Conservation (phyloP, 1,140 invertebrate species). For the Macrostomum lignano region DNA sequence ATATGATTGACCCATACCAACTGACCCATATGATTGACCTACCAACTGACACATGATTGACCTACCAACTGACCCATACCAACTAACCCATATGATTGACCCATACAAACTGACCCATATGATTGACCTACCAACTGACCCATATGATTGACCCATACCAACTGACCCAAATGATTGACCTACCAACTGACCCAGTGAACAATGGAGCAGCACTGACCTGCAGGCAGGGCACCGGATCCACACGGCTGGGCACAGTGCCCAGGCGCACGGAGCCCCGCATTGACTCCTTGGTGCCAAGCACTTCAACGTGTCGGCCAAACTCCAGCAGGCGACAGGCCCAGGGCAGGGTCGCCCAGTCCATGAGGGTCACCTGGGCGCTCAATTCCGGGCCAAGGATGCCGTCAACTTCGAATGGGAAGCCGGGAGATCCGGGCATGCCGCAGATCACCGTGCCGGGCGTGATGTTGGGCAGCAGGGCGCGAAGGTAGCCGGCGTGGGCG, state of each 20-base stretch:
- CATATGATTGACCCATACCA: no score
- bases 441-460: conserved; percentile 9
- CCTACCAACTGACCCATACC: no score
- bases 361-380: conserved; percentile 8
- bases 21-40: no score
- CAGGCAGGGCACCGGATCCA: not conserved
- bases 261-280: not conserved
- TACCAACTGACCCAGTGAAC: conserved; percentile 6
- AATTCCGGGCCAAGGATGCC: conserved; percentile 8
- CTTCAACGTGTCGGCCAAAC: conserved; percentile 9
- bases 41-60: no score
- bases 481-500: conserved; percentile 11
- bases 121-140: no score
- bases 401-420: conserved; percentile 13
- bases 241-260: not conserved
- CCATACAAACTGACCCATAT: no score
- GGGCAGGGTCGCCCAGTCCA: conserved; percentile 12
- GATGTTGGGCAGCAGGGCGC: conserved; percentile 10
- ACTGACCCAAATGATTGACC: no score
- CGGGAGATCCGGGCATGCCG: conserved; percentile 12
- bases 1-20: no score
- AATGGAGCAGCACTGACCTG: not conserved
- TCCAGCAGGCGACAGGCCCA: conserved; percentile 12
- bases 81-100: no score
- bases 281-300: not conserved